Base-by-base conservation (phyloP, 2,113 vertebrate genomes). In the Labrus mixtus region DNA sequence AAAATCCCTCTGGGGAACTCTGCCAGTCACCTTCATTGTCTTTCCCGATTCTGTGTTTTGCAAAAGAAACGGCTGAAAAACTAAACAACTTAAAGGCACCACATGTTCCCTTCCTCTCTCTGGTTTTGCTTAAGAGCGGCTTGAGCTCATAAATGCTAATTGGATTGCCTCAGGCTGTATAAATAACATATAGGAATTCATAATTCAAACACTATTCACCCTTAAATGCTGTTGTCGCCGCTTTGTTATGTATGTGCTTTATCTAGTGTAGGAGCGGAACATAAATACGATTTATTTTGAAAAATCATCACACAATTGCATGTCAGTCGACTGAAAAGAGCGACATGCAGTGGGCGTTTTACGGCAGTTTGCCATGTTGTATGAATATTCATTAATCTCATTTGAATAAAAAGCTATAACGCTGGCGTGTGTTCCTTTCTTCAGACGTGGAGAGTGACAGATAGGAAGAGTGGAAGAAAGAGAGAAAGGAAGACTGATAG, bases 371-470 rank as follows among this genome's bases (percentile, higher is more conserved):
- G 81, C 82, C 83, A 83, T 51, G 58, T 73, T 41, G 39, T 56
- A 89, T 92, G 90, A 92, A 90, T 90, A 91, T 91, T 90, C 87
- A 92, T 89, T 79, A 81, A 87, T 89, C 82, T 87, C 41, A 41
- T 88, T 84, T 89, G 81, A 87, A 90, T 88, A 69, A 79, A 76
- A 80, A 51, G 72, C 82, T 61, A n/a, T 41, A 72, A 56, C 15
- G 74, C 57, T 77, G 83, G 65, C 85, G 81, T 68, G 70, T 69
- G 81, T 54, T 68, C 60, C 65, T 66, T 76, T 67, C 67, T 76
- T 75, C n/a, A 45, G 37, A 70, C 4, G 29, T 29, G 39, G 22
- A 76, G 78, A 79, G 53, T 86, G 89, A 91, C 83, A 80, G 80
- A 73, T 37, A 75, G 90, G 83, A 86, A 92, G 88, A 29, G 93